Evolutionary conservation across 2,797 vertebrate genomes (phyloP).

Genomic region (Pogoniulus pusillus): DNA sequence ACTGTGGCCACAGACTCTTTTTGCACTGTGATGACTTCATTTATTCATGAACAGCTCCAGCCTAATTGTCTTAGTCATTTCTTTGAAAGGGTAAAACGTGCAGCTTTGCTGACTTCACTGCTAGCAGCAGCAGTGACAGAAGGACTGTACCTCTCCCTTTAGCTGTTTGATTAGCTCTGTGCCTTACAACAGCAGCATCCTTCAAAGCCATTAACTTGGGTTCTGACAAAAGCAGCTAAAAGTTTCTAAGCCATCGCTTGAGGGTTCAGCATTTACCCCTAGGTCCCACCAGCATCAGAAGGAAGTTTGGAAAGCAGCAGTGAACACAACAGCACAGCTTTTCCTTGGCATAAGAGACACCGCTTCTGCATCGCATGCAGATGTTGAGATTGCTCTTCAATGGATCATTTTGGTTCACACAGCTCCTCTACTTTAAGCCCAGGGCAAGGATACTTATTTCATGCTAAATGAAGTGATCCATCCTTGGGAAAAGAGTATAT

Average conservation of each 20-base stretch:
- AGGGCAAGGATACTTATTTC: neutral
- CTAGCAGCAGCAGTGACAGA: neutral
- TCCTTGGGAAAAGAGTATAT: neutral
- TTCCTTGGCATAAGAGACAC: constrained; percentile 3
- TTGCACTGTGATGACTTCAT: neutral
- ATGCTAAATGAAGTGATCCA: neutral
- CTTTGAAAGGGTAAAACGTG: neutral
- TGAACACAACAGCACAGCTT: neutral
- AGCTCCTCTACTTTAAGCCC: neutral
- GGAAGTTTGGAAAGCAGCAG: constrained; percentile 29
- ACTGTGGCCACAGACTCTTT: neutral
- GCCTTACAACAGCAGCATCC: neutral
- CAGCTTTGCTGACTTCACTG: neutral
- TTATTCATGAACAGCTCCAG: neutral
- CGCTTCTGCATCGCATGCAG: neutral
- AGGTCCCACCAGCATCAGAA: neutral
- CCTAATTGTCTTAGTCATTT: neutral
- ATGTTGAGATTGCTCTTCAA: neutral
- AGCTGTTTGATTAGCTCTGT: neutral
- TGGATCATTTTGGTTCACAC: neutral
- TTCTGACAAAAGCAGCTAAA: too few species aligned
- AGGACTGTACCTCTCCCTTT: neutral
- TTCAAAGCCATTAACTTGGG: neutral
- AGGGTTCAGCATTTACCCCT: neutral
- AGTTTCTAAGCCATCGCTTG: neutral